Evolutionary conservation across 2,797 vertebrate genomes (phyloP).

Genomic region (Merluccius polli): DNA sequence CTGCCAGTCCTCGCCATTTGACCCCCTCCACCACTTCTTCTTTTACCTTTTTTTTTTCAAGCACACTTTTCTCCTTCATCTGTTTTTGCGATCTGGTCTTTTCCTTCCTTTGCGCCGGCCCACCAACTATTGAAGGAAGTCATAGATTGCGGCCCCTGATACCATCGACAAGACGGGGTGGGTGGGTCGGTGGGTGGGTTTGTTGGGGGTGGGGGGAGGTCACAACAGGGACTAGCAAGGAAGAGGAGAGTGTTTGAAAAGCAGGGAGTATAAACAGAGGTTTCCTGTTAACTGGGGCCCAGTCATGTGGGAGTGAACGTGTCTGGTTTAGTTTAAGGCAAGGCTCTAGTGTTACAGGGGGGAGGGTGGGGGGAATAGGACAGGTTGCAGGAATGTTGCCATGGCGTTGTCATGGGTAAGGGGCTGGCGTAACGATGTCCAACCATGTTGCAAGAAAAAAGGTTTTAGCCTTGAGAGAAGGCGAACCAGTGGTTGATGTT

Average conservation of each 20-base stretch:
- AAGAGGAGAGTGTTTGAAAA: conserved; percentile 71
- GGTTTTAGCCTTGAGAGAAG: conserved; percentile 2
- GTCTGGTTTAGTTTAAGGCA: conserved; percentile 72
- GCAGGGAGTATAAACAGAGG: conserved; percentile 74
- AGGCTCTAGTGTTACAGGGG: conserved; percentile 54
- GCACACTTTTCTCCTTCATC: conserved; percentile 52
- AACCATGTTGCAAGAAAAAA: conserved; percentile 33
- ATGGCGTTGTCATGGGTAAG: conserved; percentile 36
- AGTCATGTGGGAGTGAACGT: conserved; percentile 56
- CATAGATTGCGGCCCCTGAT: conserved; percentile 66
- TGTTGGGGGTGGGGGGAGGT: conserved; percentile 19
- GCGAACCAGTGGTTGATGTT: neutral
- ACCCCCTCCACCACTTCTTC: conserved; percentile 42
- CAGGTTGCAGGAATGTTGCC: conserved; percentile 53
- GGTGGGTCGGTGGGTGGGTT: neutral
- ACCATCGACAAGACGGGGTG: conserved; percentile 39
- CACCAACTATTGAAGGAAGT: conserved; percentile 65
- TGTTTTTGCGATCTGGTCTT: conserved; percentile 53
- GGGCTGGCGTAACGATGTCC: conserved; percentile 18
- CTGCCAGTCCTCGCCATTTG: conserved; percentile 22
- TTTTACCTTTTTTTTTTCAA: conserved; percentile 16
- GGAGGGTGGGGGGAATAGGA: conserved; percentile 18
- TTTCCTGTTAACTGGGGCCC: conserved; percentile 75
- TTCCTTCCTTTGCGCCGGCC: conserved; percentile 51
- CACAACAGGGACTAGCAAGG: conserved; percentile 60